Base-by-base conservation (phyloP, 1,140 invertebrate genomes). In the Armadillidium nasatum region DNA sequence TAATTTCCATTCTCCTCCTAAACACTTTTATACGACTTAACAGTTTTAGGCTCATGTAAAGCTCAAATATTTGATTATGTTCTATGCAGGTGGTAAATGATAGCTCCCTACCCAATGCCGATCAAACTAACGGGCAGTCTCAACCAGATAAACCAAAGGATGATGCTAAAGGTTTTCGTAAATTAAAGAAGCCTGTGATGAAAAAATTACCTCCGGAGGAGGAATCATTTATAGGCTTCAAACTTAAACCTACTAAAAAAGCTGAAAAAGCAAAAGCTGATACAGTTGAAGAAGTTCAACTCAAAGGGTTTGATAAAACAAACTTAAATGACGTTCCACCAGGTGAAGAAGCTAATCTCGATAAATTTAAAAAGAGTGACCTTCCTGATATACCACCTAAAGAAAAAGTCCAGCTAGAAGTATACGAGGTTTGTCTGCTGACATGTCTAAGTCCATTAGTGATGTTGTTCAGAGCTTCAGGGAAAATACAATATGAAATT, bases 401-500 rank as follows among this genome's bases (percentile, higher is more conserved):
- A 60, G 50, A 60, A 19, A 19, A 60, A 60, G 50, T 60, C 50
- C 50, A 60, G 11, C 50, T 60, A 13, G 50, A 60, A 60, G 19
- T 19, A 15, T 60, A 60, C 50, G 50, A 60, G 50, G 50, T 60
- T 60, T 60, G 50, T 60, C 50, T 19, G 50, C 50, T 15, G 19
- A 60, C 33, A 60, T 15, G 50, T 60, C 19, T 60, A 15, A 19
- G 19, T 15, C 50, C 19, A 13, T 60, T 60, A 13, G 11, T 60
- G 50, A 60, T 60, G 50, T 60, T 60, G 50, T 60, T 60, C 19
- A 13, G 50, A 60, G 19, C 50, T 60, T 60, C 50, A 60, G 11
- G 50, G 50, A 60, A 60, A 60, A 60, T 60, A 60, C 50, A 60
- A 60, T 60, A 60, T 15, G 50, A 60, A 60, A 15, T 60, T 60